Base-by-base conservation (phyloP, 2,888 invertebrate species). In the Agonum fuliginosum region DNA sequence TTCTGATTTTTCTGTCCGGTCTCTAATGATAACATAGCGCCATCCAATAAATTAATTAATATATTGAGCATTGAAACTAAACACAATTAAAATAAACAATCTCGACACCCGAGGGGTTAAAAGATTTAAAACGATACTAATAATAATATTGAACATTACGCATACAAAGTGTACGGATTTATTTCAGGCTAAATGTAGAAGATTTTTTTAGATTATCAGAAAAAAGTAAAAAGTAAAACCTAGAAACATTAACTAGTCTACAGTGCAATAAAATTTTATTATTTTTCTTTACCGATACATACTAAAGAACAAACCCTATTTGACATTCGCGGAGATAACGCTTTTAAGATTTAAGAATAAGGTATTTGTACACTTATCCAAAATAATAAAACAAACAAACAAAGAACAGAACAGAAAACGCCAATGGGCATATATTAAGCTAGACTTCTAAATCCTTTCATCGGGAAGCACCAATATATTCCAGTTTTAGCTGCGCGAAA, bases 361-460 rank as follows among this genome's bases (percentile, higher is more conserved):
- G 72, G 37, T 54, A 54, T 54, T 51, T 37, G 72, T 22, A 72
- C n/a, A n/a, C 30, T 72, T 54, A 34, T 27, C n/a, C 51, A 51
- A 54, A 72, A 72, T 72, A 72, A 72, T 72, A 72, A 72, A 72
- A 72, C 37, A 37, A 67, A 67, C 41, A 41, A 41, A 67, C 41
- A 72, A 72, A 72, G 14, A 72, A 51, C 17, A 34, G 34, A 19
- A n/a, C n/a, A n/a, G n/a, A n/a, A n/a, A 37, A 48, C 22, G 27
- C 37, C 37, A 37, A 67, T 41, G 41, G 72, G 37, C 54, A 72
- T 72, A 72, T 72, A 72, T 72, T 72, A 46, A 48, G 30, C 30
- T 62, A 62, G 30, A 62, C 46, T 30, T 62, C 14, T 62, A 67
- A 20, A 37, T 48, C 51, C 54, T 34, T 51, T 51, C 72, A 54